Percentiles rank a stretch among this genome's conserved stretches.
Evolutionary conservation across 2,888 invertebrate species (phyloP).

Genomic region (Piscicola geometra): DNA sequence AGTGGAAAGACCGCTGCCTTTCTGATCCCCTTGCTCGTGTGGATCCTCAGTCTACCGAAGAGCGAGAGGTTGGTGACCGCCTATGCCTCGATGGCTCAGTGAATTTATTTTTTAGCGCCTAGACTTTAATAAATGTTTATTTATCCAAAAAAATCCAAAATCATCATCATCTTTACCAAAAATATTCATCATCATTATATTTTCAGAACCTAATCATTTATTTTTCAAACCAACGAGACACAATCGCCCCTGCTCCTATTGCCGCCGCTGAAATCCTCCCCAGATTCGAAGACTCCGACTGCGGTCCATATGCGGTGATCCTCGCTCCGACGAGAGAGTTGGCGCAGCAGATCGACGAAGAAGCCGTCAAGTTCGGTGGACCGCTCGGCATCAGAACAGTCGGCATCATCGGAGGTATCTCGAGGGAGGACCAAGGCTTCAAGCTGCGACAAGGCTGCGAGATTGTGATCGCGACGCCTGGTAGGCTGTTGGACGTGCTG

Average conservation of each 20-base stretch:
- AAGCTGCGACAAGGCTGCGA: slow-evolving; percentile 92
- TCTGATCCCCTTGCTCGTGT: slow-evolving; percentile 88
- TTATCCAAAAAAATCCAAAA: no score
- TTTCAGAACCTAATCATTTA: not conserved
- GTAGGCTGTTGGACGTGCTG: slow-evolving; percentile 94
- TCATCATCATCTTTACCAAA: not conserved
- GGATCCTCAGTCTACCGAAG: slow-evolving; percentile 97
- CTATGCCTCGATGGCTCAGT: no score
- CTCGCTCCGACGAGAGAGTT: slow-evolving; percentile 98
- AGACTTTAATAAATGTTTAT: no score
- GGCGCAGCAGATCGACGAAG: slow-evolving; percentile 98
- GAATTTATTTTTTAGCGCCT: no score
- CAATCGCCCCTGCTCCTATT: no score
- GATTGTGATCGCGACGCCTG: slow-evolving; percentile 98
- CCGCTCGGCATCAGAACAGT: slow-evolving; percentile 52
- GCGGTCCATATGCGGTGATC: slow-evolving; percentile 96
- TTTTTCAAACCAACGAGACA: not conserved
- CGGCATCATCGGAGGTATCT: slow-evolving; percentile 62
- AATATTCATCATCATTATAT: not conserved
- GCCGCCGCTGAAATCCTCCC: no score
- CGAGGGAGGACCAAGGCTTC: slow-evolving; percentile 96
- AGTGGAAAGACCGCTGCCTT: slow-evolving; percentile 98
- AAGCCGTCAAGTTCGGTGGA: slow-evolving; percentile 92
- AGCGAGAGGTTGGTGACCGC: slow-evolving; percentile 82
- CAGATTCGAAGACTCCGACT: slow-evolving; percentile 58